Percentiles rank a stretch among this genome's conserved stretches.
These are phyloP conservation scores for Andrena chrysosceles DNA, from an alignment of 2,888 invertebrate genomes.

Conservation along the genomic window DNA sequence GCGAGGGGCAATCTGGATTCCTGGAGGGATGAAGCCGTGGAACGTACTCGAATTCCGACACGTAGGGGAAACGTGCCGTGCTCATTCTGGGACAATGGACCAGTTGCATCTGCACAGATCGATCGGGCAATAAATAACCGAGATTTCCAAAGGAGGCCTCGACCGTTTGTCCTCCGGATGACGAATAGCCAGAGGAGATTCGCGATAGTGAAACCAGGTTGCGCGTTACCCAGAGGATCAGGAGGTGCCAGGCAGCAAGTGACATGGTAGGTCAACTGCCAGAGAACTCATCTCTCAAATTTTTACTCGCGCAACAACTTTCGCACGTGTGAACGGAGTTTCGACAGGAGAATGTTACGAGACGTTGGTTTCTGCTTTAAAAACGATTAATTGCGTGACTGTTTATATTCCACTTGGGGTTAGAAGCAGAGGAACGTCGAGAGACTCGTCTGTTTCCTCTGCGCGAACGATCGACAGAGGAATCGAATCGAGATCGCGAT, in stretches of 20 bases:
- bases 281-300: slow-evolving; percentile 67
- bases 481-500: slow-evolving; percentile 11
- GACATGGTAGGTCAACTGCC: slow-evolving; percentile 72
- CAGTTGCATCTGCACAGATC: slow-evolving; percentile 61
- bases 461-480: slow-evolving; percentile 18
- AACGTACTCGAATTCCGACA: slow-evolving; percentile 71
- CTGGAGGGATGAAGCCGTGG: slow-evolving; percentile 73
- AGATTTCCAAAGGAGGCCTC: not conserved
- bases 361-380: not conserved
- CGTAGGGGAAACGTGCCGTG: slow-evolving; percentile 58
- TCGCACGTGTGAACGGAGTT: not conserved
- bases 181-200: not conserved
- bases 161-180: not conserved
- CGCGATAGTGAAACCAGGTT: slow-evolving; percentile 11
- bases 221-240: slow-evolving; percentile 71
- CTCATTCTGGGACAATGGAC: slow-evolving; percentile 58
- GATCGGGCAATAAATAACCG: slow-evolving; percentile 11
- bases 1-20: slow-evolving; percentile 71
- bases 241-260: slow-evolving; percentile 60
- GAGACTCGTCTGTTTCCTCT: slow-evolving; percentile 54
- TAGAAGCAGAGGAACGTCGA: slow-evolving; percentile 50
- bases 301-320: slow-evolving; percentile 25
- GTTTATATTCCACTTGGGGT: slow-evolving; percentile 20
- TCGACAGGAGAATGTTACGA: not conserved
- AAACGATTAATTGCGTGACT: not conserved